Conservation (phyloP, 2,888 invertebrate species). For the Coenonympha glycerion region DNA sequence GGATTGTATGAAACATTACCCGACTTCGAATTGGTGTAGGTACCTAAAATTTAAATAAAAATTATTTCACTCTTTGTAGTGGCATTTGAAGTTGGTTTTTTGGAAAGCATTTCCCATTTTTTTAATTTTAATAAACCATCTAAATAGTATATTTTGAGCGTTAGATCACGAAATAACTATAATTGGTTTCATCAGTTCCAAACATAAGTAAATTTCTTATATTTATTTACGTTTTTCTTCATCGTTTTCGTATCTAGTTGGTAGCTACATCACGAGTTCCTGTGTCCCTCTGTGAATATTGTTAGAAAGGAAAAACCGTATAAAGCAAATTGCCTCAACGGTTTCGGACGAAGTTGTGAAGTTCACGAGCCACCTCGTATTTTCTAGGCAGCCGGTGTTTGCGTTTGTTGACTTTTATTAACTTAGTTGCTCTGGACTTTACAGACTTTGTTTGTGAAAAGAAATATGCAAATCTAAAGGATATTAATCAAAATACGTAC, state of each 20-base stretch:
- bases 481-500: no score
- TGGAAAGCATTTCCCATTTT: no score
- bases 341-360: conserved; percentile 41
- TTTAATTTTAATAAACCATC: no score
- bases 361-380: conserved; percentile 26
- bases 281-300: conserved; percentile 21
- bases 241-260: conserved; percentile 36
- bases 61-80: no score
- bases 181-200: conserved; percentile 28
- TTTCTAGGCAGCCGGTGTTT: conserved; percentile 26
- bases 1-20: no score
- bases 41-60: no score
- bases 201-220: conserved; percentile 34
- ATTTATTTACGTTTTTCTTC: conserved; percentile 40
- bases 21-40: no score
- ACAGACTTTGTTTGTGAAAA: neutral
- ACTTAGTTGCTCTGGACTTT: conserved; percentile 15
- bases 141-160: neutral
- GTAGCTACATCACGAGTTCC: conserved; percentile 33
- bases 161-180: conserved; percentile 18
- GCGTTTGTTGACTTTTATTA: conserved; percentile 25
- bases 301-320: conserved; percentile 36
- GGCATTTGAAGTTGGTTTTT: no score
- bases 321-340: conserved; percentile 50
- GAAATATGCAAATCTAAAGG: neutral